Evolutionary conservation across 1,140 invertebrate genomes (phyloP), one percentile per base, ranked within the genome.

Genomic region (Schlechtendalia chinensis): DNA sequence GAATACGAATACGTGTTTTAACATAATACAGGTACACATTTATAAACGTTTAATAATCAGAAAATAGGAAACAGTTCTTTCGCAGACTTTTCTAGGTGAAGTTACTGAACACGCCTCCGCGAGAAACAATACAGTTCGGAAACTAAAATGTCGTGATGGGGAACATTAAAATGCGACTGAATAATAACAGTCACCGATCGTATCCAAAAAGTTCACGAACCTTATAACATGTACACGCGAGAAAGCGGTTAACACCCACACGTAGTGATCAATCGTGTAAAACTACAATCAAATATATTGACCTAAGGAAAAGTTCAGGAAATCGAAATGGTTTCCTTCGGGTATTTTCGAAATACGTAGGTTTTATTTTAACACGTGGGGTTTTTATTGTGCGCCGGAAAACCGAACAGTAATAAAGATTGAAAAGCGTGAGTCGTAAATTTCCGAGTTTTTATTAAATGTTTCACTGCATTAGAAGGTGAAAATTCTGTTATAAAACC

Each of bases 211-310:
- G 3, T 72, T 72, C 54, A 54, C 10, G 6, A 53, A 54, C 39
- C 50, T n/a, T 47, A 24, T 47, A 47, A 17, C 39, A 12, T 47
- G 10, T 24, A 19, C 45, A 69, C 50, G 69, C 14, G 10, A 54
- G 19, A 32, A 54, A 19, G 3, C 22, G 24, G 65, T 1, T 5
- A 54, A 24, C 24, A 32, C 22, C 45, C 22, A 17, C 47, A 47
- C 14, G 14, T n/a, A 56, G 74, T 39, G 45, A 79, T 79, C 75
- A 63, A 79, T 79, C n/a, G 75, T 61, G 75, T 45, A 54, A 24
- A 32, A 50, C 19, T 63, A 50, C 58, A 79, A 79, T 79, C 45
- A 58, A 79, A 79, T 61, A 79, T 61, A 47, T 79, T 79, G 58
- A 29, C 58, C 75, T 17, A 27, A 22, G 63, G 75, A 79, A 79